Conservation (phyloP, 2,888 invertebrate species). For the Chirona hameri region DNA sequence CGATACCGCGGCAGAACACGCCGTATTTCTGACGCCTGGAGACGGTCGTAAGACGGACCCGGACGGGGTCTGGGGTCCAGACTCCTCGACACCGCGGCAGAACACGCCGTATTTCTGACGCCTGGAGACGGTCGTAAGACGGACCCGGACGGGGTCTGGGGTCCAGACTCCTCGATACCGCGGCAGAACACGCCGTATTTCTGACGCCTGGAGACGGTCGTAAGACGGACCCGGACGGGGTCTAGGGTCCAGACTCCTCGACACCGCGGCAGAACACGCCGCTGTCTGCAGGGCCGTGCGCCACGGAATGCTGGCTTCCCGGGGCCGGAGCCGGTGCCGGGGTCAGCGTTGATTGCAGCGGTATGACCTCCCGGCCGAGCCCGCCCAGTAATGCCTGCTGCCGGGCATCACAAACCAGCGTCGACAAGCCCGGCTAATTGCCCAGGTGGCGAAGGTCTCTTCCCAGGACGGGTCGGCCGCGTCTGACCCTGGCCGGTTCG, state of each 20-base stretch:
- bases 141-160: not conserved
- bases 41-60: not conserved
- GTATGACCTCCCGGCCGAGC: not conserved
- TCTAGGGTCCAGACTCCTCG: not conserved
- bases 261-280: too few species aligned
- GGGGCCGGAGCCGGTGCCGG: not conserved
- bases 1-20: too few species aligned
- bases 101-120: not conserved
- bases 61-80: not conserved
- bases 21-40: not conserved
- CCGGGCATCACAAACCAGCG: not conserved
- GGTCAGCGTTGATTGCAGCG: slow-evolving; percentile 4
- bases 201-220: not conserved
- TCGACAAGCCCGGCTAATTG: not conserved
- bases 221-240: not conserved
- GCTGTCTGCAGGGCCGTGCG: too few species aligned
- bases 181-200: not conserved
- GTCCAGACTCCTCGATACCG: too few species aligned
- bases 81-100: too few species aligned
- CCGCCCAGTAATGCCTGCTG: not conserved
- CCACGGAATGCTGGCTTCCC: too few species aligned
- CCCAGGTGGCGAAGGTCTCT: not conserved
- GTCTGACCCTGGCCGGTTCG: not conserved
- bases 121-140: not conserved
- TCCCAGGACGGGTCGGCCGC: not conserved